Evolutionary conservation across 2,888 invertebrate genomes (phyloP).

Genomic region (Deilephila porcellus): DNA sequence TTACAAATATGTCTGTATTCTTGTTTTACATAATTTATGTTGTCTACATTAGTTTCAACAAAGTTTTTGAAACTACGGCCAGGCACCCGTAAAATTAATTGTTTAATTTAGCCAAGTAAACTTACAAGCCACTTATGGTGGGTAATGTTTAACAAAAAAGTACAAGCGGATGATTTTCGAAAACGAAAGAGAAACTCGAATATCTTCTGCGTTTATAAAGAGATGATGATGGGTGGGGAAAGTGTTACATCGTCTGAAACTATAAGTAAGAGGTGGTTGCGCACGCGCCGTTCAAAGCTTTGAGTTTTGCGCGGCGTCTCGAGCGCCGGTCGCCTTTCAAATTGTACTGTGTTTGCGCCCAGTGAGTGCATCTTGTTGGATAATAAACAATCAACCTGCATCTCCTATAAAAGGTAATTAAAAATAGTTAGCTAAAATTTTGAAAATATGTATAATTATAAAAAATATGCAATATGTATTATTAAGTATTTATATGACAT

Average conservation of each 20-base stretch:
- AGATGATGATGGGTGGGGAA: slow-evolving; percentile 75
- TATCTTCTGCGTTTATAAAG: slow-evolving; percentile 49
- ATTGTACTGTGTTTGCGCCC: slow-evolving; percentile 35
- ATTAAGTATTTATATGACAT: neutral
- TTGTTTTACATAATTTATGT: neutral
- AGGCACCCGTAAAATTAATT: neutral
- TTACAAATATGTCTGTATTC: too few species aligned
- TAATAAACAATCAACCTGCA: slow-evolving; percentile 35
- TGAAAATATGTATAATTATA: neutral
- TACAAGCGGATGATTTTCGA: slow-evolving; percentile 35
- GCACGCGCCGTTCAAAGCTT: slow-evolving; percentile 69
- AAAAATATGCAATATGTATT: neutral
- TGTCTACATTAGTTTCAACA: neutral
- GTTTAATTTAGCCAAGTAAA: slow-evolving; percentile 3
- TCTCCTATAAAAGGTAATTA: slow-evolving; percentile 25
- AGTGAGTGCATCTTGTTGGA: slow-evolving; percentile 49
- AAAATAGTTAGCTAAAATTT: neutral
- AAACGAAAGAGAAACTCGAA: slow-evolving; percentile 57
- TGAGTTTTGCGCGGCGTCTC: slow-evolving; percentile 57
- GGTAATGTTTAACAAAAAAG: slow-evolving; percentile 19
- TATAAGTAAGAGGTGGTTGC: slow-evolving; percentile 73
- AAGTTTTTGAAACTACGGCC: neutral
- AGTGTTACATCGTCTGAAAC: slow-evolving; percentile 74
- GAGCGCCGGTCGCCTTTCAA: slow-evolving; percentile 42
- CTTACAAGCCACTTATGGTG: neutral